A percentile compares a stretch with the other conserved stretches of the same genome.
Conservation (phyloP, 92 coral and sea anemone species). For the Virgularia gustaviana region DNA sequence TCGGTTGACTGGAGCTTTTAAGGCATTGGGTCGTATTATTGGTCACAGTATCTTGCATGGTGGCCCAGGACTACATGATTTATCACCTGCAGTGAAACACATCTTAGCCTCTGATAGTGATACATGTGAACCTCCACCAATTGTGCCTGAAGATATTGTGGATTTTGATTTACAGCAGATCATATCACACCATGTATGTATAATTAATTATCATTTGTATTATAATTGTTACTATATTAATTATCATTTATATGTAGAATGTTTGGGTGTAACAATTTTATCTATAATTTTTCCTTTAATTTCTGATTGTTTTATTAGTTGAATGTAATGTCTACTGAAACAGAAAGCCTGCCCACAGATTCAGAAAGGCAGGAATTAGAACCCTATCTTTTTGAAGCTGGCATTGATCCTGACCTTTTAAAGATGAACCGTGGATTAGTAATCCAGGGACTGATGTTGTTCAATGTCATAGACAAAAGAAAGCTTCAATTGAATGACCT, state of each 20-base stretch:
- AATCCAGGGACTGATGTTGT: conserved; percentile 27
- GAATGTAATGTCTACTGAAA: too few species aligned
- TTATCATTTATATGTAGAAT: too few species aligned
- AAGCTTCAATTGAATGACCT: conserved; percentile 35
- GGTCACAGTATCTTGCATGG: conserved; percentile 25
- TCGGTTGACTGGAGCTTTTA: conserved; percentile 25
- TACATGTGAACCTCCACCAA: conserved; percentile 1
- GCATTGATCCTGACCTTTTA: conserved; percentile 46
- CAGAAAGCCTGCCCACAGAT: neutral
- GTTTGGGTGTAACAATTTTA: too few species aligned
- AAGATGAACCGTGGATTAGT: conserved; percentile 12
- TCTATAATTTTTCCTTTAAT: too few species aligned
- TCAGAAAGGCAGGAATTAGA: conserved; percentile 17
- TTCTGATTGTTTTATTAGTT: too few species aligned
- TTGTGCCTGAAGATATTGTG: conserved; percentile 14
- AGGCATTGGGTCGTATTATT: conserved; percentile 15
- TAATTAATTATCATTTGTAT: too few species aligned
- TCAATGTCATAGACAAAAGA: conserved; percentile 40
- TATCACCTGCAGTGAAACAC: conserved; percentile 26
- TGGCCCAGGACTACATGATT: conserved; percentile 23
- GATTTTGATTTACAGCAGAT: conserved; percentile 7
- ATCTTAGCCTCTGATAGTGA: neutral
- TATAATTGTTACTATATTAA: too few species aligned
- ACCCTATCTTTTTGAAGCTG: conserved; percentile 48
- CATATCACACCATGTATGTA: too few species aligned